Conservation (phyloP, 2,797 vertebrate genomes). For the Protonibea diacanthus region DNA sequence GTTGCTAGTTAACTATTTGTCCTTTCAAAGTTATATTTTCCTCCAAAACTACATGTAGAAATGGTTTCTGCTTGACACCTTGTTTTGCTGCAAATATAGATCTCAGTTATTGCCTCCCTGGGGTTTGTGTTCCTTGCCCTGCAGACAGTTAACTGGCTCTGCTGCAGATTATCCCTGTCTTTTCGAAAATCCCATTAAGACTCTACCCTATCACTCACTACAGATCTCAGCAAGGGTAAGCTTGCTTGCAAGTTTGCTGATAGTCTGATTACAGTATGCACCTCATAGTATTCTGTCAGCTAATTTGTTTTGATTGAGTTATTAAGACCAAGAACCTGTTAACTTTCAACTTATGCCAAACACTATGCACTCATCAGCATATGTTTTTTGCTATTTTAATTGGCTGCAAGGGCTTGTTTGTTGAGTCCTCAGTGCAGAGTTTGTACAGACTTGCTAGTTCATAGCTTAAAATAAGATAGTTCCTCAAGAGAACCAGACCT, state of each 20-base stretch:
- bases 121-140: constrained; percentile 48
- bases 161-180: constrained; percentile 59
- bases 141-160: constrained; percentile 50
- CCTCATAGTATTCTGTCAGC: background rate
- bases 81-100: constrained; percentile 20
- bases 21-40: background rate
- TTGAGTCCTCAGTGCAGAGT: background rate
- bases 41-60: background rate
- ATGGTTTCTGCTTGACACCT: constrained; percentile 4
- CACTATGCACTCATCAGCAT: background rate
- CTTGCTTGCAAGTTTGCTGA: constrained; percentile 21
- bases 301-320: background rate
- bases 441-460: background rate
- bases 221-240: constrained; percentile 44
- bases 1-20: background rate
- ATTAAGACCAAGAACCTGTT: background rate
- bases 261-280: background rate
- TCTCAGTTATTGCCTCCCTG: background rate
- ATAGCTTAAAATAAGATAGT: background rate
- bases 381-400: constrained; percentile 15
- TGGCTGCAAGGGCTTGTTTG: constrained; percentile 1
- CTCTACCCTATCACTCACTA: constrained; percentile 62
- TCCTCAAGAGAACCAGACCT: background rate
- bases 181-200: constrained; percentile 69
- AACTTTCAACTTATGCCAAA: constrained; percentile 2